Percentiles rank a stretch among this genome's conserved stretches.
These are phyloP conservation scores for Contarinia nasturtii DNA, from an alignment of 1,140 invertebrate genomes.

Conservation along the genomic window DNA sequence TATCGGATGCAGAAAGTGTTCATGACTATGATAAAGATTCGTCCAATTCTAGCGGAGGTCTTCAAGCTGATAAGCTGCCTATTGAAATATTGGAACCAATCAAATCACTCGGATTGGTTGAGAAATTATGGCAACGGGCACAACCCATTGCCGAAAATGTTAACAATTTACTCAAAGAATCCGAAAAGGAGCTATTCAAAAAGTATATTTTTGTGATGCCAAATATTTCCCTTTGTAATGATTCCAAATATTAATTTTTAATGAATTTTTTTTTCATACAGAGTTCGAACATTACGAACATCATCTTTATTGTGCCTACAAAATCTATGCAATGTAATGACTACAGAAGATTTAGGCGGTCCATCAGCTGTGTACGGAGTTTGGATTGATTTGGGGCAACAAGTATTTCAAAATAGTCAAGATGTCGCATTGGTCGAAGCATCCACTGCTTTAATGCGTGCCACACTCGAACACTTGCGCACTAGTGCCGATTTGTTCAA, in stretches of 20 bases:
- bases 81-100: slow-evolving; percentile 11
- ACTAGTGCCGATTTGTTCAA: slow-evolving; percentile 16
- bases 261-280: neutral
- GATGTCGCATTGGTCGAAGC: slow-evolving; percentile 12
- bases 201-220: slow-evolving; percentile 4
- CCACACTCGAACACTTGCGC: slow-evolving; percentile 13
- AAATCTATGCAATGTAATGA: slow-evolving; percentile 13
- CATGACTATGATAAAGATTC: slow-evolving; percentile 13
- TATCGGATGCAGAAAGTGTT: slow-evolving; percentile 15
- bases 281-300: slow-evolving; percentile 9
- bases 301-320: slow-evolving; percentile 14
- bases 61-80: slow-evolving; percentile 12
- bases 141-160: slow-evolving; percentile 12
- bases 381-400: slow-evolving; percentile 16
- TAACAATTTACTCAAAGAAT: slow-evolving; percentile 4
- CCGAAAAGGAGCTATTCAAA: slow-evolving; percentile 2
- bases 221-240: neutral
- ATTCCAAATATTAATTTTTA: neutral
- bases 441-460: slow-evolving; percentile 15
- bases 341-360: slow-evolving; percentile 14
- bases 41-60: slow-evolving; percentile 12
- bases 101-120: slow-evolving; percentile 7
- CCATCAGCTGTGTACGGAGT: slow-evolving; percentile 12
- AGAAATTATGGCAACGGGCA: slow-evolving; percentile 10
- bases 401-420: slow-evolving; percentile 13